These are phyloP conservation scores for Acanthornis magna DNA, from an alignment of 2,797 vertebrate species.

Conservation along the genomic window DNA sequence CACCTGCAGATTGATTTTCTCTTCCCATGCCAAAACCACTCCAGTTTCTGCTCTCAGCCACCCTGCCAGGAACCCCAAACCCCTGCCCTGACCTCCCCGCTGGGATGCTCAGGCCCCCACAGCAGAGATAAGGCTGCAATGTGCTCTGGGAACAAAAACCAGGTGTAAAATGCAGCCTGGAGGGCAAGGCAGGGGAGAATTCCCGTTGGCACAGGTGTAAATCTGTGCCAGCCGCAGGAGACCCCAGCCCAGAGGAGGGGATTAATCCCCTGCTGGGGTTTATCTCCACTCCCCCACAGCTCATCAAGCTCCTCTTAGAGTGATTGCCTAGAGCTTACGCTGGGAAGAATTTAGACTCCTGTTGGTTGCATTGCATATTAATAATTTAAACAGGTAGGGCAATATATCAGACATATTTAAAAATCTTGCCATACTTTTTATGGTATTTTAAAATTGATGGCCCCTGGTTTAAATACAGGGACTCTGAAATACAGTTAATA, in stretches of 20 bases:
- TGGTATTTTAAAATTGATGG: neutral
- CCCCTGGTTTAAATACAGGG: constrained; percentile 8
- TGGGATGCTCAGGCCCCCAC: neutral
- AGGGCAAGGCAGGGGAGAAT: neutral
- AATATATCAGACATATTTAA: constrained; percentile 33
- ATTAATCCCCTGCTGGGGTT: neutral
- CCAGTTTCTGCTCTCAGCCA: neutral
- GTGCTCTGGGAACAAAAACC: neutral
- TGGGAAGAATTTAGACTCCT: neutral
- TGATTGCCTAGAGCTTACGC: neutral
- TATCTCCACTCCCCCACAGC: neutral
- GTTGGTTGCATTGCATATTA: constrained; percentile 8
- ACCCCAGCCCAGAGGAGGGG: neutral
- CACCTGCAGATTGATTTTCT: fast-evolving
- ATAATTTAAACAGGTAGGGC: constrained; percentile 44
- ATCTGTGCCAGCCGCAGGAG: neutral
- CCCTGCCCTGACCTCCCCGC: neutral
- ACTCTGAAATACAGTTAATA: neutral
- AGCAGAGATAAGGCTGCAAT: neutral
- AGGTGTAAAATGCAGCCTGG: neutral
- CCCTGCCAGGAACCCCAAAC: neutral
- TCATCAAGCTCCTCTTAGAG: neutral
- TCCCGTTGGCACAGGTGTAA: neutral
- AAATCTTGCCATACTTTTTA: constrained; percentile 20
- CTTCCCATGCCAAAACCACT: neutral